A percentile compares a stretch with the other conserved stretches of the same genome.
phyloP scores from a whole-genome alignment of 2,113 vertebrate genomes.

The Ammodramus savannarum region DNA sequence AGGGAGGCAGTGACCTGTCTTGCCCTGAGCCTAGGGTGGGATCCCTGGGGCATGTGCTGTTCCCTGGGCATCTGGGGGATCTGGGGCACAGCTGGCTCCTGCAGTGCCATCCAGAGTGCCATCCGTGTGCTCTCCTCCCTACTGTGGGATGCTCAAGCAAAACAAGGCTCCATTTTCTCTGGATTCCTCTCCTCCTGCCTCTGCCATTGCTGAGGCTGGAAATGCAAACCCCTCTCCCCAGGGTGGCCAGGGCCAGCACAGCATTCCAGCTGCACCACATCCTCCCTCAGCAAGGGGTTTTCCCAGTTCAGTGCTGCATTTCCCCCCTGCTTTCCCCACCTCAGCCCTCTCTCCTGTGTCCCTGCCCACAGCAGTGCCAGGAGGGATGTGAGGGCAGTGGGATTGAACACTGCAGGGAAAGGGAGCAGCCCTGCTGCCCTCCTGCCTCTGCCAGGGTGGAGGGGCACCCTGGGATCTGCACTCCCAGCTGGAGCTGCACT shows the following conservation, averaged over 20 bases:
- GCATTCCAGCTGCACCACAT: accelerated
- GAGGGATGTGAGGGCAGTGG: background rate
- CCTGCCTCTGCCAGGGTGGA: accelerated
- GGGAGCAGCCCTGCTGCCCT: background rate
- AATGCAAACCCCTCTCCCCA: background rate
- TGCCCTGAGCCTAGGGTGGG: background rate
- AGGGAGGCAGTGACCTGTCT: background rate
- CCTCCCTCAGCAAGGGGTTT: accelerated
- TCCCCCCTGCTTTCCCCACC: background rate
- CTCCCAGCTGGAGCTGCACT: background rate
- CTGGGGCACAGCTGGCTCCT: background rate
- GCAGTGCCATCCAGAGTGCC: accelerated
- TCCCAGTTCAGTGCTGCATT: accelerated
- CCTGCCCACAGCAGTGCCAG: accelerated
- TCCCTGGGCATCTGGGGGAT: background rate
- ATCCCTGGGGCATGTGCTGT: background rate
- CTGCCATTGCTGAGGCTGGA: background rate
- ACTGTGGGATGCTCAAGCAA: background rate
- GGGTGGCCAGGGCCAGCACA: background rate
- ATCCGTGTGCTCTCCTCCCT: accelerated
- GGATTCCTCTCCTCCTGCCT: background rate
- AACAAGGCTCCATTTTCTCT: background rate
- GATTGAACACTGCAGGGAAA: background rate
- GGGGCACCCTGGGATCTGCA: background rate
- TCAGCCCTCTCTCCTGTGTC: background rate